Evolutionary conservation across 2,888 invertebrate species (phyloP).

Genomic region (Macrophya alboannulata): DNA sequence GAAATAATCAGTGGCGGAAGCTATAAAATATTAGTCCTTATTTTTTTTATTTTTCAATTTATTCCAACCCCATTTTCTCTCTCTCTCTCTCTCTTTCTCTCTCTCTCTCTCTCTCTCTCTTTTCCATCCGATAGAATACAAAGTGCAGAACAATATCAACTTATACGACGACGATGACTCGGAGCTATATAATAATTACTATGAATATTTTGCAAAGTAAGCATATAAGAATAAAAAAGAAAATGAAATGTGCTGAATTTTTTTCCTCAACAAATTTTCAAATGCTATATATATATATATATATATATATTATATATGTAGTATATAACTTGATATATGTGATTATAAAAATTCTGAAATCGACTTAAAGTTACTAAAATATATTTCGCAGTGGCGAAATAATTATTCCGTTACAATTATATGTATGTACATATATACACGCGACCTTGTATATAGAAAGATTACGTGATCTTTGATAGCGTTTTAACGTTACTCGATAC

Average conservation of each 20-base stretch:
- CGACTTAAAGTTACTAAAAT: no score
- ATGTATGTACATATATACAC: not conserved
- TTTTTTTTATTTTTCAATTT: not conserved
- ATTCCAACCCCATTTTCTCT: not conserved
- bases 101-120: no score
- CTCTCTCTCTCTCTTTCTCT: not conserved
- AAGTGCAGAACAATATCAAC: not conserved
- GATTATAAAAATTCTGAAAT: not conserved
- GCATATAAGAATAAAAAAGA: not conserved
- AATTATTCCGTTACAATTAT: not conserved
- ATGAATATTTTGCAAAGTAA: not conserved
- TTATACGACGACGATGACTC: not conserved
- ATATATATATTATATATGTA: no score
- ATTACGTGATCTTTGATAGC: not conserved
- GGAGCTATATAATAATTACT: not conserved
- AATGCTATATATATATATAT: no score
- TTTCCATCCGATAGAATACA: no score
- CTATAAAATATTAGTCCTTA: no score
- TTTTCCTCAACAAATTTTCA: not conserved
- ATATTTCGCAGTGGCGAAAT: no score
- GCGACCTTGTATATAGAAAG: not conserved
- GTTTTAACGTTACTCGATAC: not conserved
- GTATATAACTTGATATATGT: not conserved
- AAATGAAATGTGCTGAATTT: slow-evolving; percentile 12
- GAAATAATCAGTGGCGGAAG: no score